A percentile compares a stretch with the other conserved stretches of the same genome.
Conservation (phyloP, 1,140 invertebrate genomes). For the Polyergus mexicanus region DNA sequence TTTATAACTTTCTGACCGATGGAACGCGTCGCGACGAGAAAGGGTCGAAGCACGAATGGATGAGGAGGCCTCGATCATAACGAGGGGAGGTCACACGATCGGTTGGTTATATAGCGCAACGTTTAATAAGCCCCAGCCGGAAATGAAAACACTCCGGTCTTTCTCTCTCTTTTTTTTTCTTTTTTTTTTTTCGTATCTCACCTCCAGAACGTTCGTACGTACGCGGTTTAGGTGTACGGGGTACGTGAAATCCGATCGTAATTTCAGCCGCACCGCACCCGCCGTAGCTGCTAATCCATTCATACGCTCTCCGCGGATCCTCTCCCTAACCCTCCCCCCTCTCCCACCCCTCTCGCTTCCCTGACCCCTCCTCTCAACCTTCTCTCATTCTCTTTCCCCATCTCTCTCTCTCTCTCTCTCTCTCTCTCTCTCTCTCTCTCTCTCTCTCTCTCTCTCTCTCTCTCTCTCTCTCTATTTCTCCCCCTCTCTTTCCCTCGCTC, state of each 20-base stretch:
- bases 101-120: conserved; percentile 52
- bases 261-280: conserved; percentile 81
- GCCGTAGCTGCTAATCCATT: conserved; percentile 84
- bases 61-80: conserved; percentile 47
- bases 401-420: conserved; percentile 27
- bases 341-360: not conserved
- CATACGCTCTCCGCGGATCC: conserved; percentile 77
- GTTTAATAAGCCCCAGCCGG: conserved; percentile 74
- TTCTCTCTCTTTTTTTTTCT: conserved; percentile 54
- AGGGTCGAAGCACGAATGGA: conserved; percentile 33
- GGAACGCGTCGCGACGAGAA: conserved; percentile 27
- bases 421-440: conserved; percentile 59
- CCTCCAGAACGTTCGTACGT: conserved; percentile 67
- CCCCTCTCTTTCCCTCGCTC: conserved; percentile 65
- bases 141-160: conserved; percentile 71
- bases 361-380: conserved; percentile 43
- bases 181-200: conserved; percentile 43
- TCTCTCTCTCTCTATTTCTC: conserved; percentile 37
- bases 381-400: conserved; percentile 66
- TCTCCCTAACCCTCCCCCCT: conserved; percentile 60
- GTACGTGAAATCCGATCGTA: conserved; percentile 84
- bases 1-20: conserved; percentile 50
- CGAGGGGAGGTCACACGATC: conserved; percentile 53
- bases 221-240: conserved; percentile 71
- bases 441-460: conserved; percentile 47